phyloP scores from a whole-genome alignment of 1,140 invertebrate species.

The Galleria mellonella region DNA sequence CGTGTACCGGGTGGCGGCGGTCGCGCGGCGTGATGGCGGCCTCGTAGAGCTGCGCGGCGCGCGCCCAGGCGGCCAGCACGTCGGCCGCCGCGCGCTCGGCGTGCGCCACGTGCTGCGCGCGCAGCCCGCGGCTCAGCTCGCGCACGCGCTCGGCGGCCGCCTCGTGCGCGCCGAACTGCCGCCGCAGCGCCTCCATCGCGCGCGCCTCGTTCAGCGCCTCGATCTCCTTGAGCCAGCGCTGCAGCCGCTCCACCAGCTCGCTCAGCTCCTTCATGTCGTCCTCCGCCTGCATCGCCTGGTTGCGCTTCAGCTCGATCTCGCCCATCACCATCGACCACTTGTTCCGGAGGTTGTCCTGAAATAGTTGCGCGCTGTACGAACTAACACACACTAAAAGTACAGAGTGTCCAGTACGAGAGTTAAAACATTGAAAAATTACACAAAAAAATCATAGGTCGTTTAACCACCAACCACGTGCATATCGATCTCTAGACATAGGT shows the following conservation, averaged over 20 bases:
- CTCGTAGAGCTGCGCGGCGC: constrained; percentile 23
- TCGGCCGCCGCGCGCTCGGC: constrained; percentile 40
- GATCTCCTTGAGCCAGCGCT: constrained; percentile 22
- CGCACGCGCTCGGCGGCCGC: not conserved
- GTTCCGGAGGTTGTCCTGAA: constrained; percentile 74
- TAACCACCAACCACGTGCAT: too few relatives aligned
- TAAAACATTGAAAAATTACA: too few relatives aligned
- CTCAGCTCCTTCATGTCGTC: constrained; percentile 73
- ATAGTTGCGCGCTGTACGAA: not conserved
- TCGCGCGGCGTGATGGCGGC: constrained; percentile 19
- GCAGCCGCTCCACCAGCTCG: constrained; percentile 41
- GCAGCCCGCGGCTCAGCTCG: constrained; percentile 61
- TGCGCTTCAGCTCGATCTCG: constrained; percentile 76
- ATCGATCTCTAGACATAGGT: too few relatives aligned
- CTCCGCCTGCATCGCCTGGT: constrained; percentile 76
- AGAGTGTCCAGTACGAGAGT: not conserved
- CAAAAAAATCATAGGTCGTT: too few relatives aligned
- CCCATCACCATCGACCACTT: constrained; percentile 82
- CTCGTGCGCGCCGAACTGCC: not conserved
- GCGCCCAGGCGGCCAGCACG: constrained; percentile 22
- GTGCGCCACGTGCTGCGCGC: constrained; percentile 40
- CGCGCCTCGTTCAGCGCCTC: constrained; percentile 7
- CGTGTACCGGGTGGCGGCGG: not conserved
- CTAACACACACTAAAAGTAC: not conserved
- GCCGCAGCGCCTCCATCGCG: not conserved